These are phyloP conservation scores for Eilema sororculum DNA, from an alignment of 2,888 invertebrate species.

Conservation along the genomic window DNA sequence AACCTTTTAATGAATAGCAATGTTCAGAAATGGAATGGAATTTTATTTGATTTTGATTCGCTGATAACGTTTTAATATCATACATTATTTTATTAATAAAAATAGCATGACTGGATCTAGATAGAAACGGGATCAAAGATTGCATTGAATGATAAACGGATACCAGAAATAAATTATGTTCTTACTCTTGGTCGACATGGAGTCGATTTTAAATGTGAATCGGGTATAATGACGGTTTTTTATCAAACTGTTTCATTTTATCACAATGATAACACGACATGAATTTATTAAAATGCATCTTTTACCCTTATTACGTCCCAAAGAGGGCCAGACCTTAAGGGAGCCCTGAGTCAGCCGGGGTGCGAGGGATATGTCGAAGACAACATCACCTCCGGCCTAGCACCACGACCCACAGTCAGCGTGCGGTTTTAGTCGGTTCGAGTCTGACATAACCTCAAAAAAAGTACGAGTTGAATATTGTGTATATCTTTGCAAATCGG, in stretches of 20 bases:
- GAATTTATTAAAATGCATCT: too few relatives aligned
- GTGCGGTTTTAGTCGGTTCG: too few relatives aligned
- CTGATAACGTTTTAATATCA: conserved; percentile 9
- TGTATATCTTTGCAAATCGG: too few relatives aligned
- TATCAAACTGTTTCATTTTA: not conserved
- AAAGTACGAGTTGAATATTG: too few relatives aligned
- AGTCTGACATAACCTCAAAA: too few relatives aligned
- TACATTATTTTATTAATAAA: not conserved
- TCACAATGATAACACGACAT: not conserved
- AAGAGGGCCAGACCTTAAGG: too few relatives aligned
- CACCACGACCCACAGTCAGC: too few relatives aligned
- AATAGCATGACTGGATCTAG: not conserved
- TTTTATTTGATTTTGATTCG: conserved; percentile 30
- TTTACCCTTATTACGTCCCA: too few relatives aligned
- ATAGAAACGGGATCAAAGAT: conserved; percentile 6
- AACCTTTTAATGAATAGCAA: conserved; percentile 44
- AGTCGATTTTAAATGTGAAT: not conserved
- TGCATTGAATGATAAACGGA: conserved; percentile 2
- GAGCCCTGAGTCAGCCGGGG: too few relatives aligned
- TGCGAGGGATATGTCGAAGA: too few relatives aligned
- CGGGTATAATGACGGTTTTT: not conserved
- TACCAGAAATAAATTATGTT: not conserved
- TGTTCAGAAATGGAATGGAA: conserved; percentile 39
- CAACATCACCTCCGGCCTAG: too few relatives aligned
- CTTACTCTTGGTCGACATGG: not conserved